These are phyloP conservation scores for Brassicogethes aeneus DNA, from an alignment of 2,888 invertebrate species.

Conservation along the genomic window DNA sequence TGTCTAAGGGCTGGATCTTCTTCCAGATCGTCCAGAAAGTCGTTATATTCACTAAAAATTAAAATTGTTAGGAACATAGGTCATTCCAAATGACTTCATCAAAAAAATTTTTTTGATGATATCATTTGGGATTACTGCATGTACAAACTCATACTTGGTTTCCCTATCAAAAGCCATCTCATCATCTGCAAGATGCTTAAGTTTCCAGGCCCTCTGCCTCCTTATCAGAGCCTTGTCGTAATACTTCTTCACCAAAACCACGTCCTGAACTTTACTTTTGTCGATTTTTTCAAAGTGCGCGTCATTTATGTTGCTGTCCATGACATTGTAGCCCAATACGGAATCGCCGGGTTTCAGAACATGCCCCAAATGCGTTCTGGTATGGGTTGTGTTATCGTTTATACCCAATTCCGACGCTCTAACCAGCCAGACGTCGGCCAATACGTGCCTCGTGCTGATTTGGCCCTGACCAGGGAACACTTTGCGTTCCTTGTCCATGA, in stretches of 20 bases:
- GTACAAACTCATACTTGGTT: slow-evolving; percentile 50
- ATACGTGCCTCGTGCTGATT: slow-evolving; percentile 76
- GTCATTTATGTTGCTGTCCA: slow-evolving; percentile 89
- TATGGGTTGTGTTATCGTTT: slow-evolving; percentile 72
- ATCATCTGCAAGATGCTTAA: slow-evolving; percentile 75
- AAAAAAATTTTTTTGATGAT: neutral
- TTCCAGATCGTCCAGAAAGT: slow-evolving; percentile 95
- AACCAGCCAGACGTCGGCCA: slow-evolving; percentile 92
- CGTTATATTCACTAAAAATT: slow-evolving; percentile 78
- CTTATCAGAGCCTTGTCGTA: slow-evolving; percentile 66
- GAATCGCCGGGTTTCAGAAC: slow-evolving; percentile 88
- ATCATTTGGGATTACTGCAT: neutral
- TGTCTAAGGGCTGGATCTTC: slow-evolving; percentile 86
- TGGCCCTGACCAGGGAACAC: slow-evolving; percentile 82
- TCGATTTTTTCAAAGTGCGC: slow-evolving; percentile 75
- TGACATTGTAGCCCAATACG: slow-evolving; percentile 86
- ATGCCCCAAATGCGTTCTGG: slow-evolving; percentile 90
- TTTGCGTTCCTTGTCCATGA: slow-evolving; percentile 65
- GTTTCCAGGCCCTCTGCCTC: slow-evolving; percentile 81
- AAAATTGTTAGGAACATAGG: neutral
- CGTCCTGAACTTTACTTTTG: slow-evolving; percentile 66
- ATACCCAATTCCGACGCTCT: slow-evolving; percentile 78
- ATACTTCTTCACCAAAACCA: slow-evolving; percentile 89
- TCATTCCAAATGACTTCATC: slow-evolving; percentile 1
- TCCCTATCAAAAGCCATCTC: slow-evolving; percentile 53